These are phyloP conservation scores for Rhinella marina DNA, from an alignment of 2,797 vertebrate genomes.

Conservation along the genomic window DNA sequence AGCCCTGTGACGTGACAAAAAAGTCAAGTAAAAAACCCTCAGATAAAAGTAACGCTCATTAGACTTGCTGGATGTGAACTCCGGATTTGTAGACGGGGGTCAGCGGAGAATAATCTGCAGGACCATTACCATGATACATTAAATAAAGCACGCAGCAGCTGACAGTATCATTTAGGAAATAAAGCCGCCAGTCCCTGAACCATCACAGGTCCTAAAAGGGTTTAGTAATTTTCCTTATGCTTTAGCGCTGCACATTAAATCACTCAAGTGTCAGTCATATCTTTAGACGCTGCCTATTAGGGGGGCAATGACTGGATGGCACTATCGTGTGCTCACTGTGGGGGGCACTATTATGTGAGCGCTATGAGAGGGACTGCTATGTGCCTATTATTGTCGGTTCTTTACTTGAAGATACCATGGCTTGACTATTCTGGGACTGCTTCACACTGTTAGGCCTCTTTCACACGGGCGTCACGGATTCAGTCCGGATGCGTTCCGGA, in stretches of 20 bases:
- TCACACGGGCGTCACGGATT: too few species aligned
- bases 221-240: background rate
- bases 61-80: background rate
- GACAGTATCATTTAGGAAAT: background rate
- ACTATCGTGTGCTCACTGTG: too few species aligned
- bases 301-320: background rate
- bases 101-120: background rate
- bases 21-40: constrained; percentile 14
- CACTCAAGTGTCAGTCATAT: background rate
- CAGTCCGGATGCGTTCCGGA: too few species aligned
- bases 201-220: background rate
- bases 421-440: background rate
- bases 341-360: too few species aligned
- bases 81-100: background rate
- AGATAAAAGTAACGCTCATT: background rate
- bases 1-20: constrained; percentile 14
- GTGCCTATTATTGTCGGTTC: background rate
- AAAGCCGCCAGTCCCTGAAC: background rate
- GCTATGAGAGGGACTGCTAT: background rate
- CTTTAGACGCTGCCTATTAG: too few species aligned
- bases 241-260: background rate
- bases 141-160: background rate
- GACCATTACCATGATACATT: too few species aligned
- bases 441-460: too few species aligned
- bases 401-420: background rate